Evolutionary conservation across 1,140 invertebrate species (phyloP), one percentile per base, ranked within the genome.

Genomic region (Zaprionus ghesquierei): DNA sequence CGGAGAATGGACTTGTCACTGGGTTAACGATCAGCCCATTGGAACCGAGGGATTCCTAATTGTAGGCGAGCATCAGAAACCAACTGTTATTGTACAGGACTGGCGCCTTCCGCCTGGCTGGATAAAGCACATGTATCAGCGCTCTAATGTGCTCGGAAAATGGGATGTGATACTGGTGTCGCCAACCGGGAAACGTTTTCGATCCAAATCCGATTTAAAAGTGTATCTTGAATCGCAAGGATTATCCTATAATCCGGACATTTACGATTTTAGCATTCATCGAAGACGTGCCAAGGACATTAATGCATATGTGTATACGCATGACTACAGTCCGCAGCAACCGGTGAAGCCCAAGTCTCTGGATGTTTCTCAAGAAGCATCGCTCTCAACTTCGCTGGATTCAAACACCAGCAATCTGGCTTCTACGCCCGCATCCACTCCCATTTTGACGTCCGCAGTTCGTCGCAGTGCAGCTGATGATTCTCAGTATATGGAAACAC

Each of bases 141-240:
- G 95, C 44, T 94, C 94, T 62, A 93, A 94, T 70, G 95, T 95
- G 3, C 94, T 95, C 12, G 95, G 95, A 5, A 96, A 96, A 90
- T 97, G 96, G 96, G 96, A 96, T 90, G 95, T 96, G 8, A 94
- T 96, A 65, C 93, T 97, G 69, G 92, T 96, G 64, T 95, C 94
- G 59, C 94, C 95, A 0, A 93, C 93, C 27, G 94, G 94, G 31
- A 93, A 93, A 31, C 92, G 94, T 25, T 95, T 95, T 74, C 93
- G 95, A 49, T 94, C 93, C 0, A 94, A 94, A 73, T 92, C 92
- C 0, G 95, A 95, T 78, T 92, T 95, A 29, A 93, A 93, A 41
- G 73, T 90, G 12, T 95, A 93, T 65, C 90, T 95, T 1, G 93
- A 94, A 68, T 92, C 93, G 29, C 91, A 92, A 15, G 92, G 92